phyloP scores from a whole-genome alignment of 2,113 vertebrate genomes.

The Dryoscopus gambensis region DNA sequence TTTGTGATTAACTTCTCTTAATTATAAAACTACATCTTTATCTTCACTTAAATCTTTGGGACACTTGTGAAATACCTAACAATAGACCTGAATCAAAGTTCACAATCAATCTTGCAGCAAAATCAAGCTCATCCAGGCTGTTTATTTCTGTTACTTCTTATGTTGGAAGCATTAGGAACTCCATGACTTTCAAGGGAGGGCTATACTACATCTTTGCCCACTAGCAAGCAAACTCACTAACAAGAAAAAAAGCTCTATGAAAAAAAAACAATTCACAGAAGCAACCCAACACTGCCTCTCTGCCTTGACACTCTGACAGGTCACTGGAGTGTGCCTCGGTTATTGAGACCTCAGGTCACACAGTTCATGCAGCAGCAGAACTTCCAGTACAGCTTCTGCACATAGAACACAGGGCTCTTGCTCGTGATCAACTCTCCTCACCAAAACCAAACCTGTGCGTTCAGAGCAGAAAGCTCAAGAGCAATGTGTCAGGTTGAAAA shows the following conservation, averaged over 20 bases:
- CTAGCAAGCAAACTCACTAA: not conserved
- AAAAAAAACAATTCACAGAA: not conserved
- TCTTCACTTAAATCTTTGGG: not conserved
- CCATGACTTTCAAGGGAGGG: not conserved
- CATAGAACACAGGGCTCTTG: not conserved
- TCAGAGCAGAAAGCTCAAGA: not conserved
- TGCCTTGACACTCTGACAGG: not conserved
- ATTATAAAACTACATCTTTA: not conserved
- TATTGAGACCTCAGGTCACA: rapidly evolving
- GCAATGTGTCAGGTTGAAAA: not conserved
- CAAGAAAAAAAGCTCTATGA: not conserved
- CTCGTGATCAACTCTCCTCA: not conserved
- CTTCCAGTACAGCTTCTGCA: not conserved
- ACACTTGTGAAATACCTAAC: not conserved
- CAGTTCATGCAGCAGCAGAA: not conserved
- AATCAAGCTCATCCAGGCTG: not conserved
- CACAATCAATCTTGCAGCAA: not conserved
- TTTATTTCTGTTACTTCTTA: not conserved
- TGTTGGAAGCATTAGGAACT: not conserved
- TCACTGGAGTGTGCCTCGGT: not conserved
- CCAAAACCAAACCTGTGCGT: not conserved
- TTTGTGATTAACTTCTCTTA: not conserved
- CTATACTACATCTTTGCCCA: not conserved
- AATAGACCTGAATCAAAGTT: not conserved
- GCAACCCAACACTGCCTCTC: rapidly evolving